These are phyloP conservation scores for Ctenicera cuprea DNA, from an alignment of 2,888 invertebrate genomes.

Conservation along the genomic window DNA sequence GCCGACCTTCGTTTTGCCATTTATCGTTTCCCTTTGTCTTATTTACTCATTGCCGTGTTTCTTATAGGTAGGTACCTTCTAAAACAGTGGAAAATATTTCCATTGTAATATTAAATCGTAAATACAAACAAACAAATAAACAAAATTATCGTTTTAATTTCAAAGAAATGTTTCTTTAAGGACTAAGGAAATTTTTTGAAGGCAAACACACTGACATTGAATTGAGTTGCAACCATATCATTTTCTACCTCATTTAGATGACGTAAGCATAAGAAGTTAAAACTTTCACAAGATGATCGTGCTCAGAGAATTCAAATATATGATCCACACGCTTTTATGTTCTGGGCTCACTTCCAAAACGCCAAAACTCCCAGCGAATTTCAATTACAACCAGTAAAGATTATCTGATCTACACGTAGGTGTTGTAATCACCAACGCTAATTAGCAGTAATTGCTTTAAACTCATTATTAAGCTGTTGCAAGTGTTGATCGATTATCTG, in stretches of 20 bases:
- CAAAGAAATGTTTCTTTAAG: too few relatives aligned
- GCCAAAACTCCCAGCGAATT: background rate
- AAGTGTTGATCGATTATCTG: background rate
- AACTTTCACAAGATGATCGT: constrained; percentile 57
- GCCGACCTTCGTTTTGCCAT: constrained; percentile 60
- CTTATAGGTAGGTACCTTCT: background rate
- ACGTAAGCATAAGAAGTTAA: constrained; percentile 36
- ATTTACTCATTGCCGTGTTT: constrained; percentile 14
- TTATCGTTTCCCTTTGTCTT: constrained; percentile 55
- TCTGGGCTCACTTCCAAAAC: background rate
- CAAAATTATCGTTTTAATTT: too few relatives aligned
- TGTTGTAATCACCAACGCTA: constrained; percentile 10
- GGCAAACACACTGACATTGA: constrained; percentile 16
- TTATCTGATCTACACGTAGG: background rate
- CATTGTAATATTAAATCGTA: background rate
- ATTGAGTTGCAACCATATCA: constrained; percentile 14
- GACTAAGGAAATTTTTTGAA: background rate
- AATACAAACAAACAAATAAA: background rate
- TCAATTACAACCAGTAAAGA: too few relatives aligned
- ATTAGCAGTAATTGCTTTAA: constrained; percentile 11
- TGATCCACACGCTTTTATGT: constrained; percentile 14
- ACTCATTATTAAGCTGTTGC: constrained; percentile 6
- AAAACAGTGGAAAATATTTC: background rate
- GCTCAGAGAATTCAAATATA: constrained; percentile 31
- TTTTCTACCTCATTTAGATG: constrained; percentile 20